A percentile compares a stretch with the other conserved stretches of the same genome.
These are phyloP conservation scores for Malacoctenus gilli DNA, from an alignment of 2,797 vertebrate genomes.

Conservation along the genomic window DNA sequence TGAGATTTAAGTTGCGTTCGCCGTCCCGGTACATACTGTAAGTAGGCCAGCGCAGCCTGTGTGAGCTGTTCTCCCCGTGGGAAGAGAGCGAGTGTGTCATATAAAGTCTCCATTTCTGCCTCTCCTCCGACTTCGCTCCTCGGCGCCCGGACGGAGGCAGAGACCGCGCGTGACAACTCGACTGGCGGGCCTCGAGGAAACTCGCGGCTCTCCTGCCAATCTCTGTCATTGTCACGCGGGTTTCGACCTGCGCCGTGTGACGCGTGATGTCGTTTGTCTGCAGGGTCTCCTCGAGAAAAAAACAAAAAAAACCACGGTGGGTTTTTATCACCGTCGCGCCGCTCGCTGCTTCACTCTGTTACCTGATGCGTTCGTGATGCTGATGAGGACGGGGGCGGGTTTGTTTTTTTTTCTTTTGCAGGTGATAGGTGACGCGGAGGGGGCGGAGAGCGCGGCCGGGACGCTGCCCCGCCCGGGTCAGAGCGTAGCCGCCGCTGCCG, in stretches of 20 bases:
- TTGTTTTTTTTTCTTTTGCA: slow-evolving; percentile 50
- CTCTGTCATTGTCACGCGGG: slow-evolving; percentile 58
- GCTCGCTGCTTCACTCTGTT: slow-evolving; percentile 20
- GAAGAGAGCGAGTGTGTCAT: slow-evolving; percentile 63
- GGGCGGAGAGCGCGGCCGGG: slow-evolving; percentile 46
- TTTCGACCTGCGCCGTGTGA: slow-evolving; percentile 59
- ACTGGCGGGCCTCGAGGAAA: slow-evolving; percentile 56
- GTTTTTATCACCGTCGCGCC: slow-evolving; percentile 33
- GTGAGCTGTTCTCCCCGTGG: slow-evolving; percentile 61
- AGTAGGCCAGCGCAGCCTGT: slow-evolving; percentile 61
- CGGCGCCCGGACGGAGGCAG: slow-evolving; percentile 53
- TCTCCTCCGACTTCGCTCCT: slow-evolving; percentile 63
- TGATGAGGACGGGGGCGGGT: not conserved
- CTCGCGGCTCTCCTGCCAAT: slow-evolving; percentile 52
- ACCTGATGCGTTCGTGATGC: slow-evolving; percentile 4
- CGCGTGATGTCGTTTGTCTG: slow-evolving; percentile 35
- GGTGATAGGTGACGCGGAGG: slow-evolving; percentile 83
- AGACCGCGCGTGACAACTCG: slow-evolving; percentile 59
- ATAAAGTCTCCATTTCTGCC: slow-evolving; percentile 65
- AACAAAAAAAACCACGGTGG: slow-evolving; percentile 37
- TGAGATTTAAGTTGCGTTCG: slow-evolving; percentile 44
- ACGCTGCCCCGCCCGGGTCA: slow-evolving; percentile 49
- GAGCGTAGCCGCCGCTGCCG: slow-evolving; percentile 40
- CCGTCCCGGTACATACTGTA: slow-evolving; percentile 46
- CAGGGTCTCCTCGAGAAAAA: no score